Evolutionary conservation across 92 coral and sea anemone genomes (phyloP), one percentile per base, ranked within the genome.

Genomic region (Nematostella vectensis): DNA sequence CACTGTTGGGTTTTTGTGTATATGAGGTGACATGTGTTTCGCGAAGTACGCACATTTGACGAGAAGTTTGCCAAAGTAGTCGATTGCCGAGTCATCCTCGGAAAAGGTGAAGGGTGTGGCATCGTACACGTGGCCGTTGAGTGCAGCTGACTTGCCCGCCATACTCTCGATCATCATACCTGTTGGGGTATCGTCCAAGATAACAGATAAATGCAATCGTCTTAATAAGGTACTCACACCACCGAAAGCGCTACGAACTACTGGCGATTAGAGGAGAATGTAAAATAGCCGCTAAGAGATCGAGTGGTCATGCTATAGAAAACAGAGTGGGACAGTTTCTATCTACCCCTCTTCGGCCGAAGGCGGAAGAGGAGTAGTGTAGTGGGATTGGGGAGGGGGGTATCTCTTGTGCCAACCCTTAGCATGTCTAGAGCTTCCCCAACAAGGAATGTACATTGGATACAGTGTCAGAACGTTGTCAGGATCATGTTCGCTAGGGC

Each of bases 141-240:
- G 74, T 39, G 83, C 63, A 2, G 93, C 98, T 12, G 93, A 81
- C 65, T 86, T 91, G 15, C 98, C 98, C 37, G 98, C 98, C 98
- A 91, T 91, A 30, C 95, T 86, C 58, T 91, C 98, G 15, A 91
- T 81, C 98, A 91, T 91, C 98, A 91, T 91, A 38, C 98, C 98
- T 91, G 49, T 3, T 18, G 33, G 18, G 40, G 40, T 6, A 15
- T 15, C 6, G 40, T 6, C 15, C 15, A 33, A 33, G 40, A 15
- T 33, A 33, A 15, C 8, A 33, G 40, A 33, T 16, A 47, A n/a
- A 1, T 3, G 47, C 54, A 28, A 4, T 16, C 19, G 27, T 24
- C 26, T n/a, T n/a, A n/a, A n/a, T n/a, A n/a, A n/a, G n/a, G n/a
- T n/a, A n/a, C n/a, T n/a, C n/a, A n/a, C n/a, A n/a, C n/a, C n/a